Conservation (phyloP, 2,113 vertebrate genomes). For the Rhineura floridana region DNA sequence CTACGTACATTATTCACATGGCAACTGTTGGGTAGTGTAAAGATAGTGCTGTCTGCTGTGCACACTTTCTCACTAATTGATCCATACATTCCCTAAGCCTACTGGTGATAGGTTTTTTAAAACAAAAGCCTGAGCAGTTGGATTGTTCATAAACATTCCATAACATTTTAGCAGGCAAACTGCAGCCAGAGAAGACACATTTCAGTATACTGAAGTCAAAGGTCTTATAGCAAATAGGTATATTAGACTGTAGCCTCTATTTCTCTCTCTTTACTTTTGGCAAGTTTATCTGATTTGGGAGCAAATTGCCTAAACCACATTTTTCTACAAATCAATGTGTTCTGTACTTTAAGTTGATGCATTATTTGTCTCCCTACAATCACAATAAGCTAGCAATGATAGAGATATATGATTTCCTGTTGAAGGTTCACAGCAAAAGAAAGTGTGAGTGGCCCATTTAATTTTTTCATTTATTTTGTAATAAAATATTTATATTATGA, state of each 20-base stretch:
- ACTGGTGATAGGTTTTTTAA: neutral
- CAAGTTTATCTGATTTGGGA: neutral
- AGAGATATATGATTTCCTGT: neutral
- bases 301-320: neutral
- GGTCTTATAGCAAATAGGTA: neutral
- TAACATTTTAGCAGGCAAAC: neutral
- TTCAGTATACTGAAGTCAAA: neutral
- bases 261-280: neutral
- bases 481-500: conserved; percentile 7
- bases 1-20: no score
- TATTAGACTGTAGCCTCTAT: neutral
- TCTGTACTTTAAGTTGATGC: neutral
- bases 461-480: neutral
- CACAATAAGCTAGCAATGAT: neutral
- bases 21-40: no score
- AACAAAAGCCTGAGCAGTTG: neutral
- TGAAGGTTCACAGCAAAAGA: neutral
- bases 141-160: neutral
- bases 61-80: neutral
- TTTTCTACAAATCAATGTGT: neutral
- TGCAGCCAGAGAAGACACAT: neutral
- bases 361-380: neutral
- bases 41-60: neutral
- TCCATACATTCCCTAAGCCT: neutral
- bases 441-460: neutral